These are phyloP conservation scores for Chinchilla lanigera DNA, from an alignment of 2,113 vertebrate species.

Conservation along the genomic window DNA sequence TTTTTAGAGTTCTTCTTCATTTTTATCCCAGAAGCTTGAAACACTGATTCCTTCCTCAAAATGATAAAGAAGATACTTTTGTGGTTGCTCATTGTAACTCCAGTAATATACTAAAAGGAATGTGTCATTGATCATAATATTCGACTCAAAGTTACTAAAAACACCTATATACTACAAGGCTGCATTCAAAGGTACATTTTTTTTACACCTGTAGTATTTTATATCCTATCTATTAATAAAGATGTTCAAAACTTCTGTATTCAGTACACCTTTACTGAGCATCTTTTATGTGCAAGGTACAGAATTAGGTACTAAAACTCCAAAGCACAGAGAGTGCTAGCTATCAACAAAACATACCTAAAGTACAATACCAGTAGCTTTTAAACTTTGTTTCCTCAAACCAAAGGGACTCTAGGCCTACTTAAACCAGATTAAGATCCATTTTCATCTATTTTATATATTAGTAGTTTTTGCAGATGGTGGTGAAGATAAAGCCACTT, in stretches of 20 bases:
- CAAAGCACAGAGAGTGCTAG: not conserved
- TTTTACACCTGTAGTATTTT: not conserved
- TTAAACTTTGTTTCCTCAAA: slow-evolving; percentile 38
- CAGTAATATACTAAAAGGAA: slow-evolving; percentile 21
- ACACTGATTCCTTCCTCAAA: slow-evolving; percentile 41
- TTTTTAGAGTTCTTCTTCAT: slow-evolving; percentile 50
- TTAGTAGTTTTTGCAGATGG: not conserved
- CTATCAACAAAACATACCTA: not conserved
- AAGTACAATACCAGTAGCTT: not conserved
- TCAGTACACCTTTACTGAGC: slow-evolving; percentile 3
- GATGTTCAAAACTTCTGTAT: not conserved
- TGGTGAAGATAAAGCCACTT: not conserved
- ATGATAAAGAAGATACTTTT: slow-evolving; percentile 10
- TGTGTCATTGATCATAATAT: not conserved
- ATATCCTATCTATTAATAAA: not conserved
- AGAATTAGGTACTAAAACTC: slow-evolving; percentile 30
- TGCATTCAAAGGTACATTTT: slow-evolving; percentile 2
- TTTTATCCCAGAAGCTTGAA: slow-evolving; percentile 39
- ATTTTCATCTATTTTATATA: slow-evolving; percentile 51
- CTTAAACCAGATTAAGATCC: slow-evolving; percentile 48
- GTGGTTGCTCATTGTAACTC: slow-evolving; percentile 7
- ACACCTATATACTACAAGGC: not conserved
- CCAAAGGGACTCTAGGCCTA: not conserved
- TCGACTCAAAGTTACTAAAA: slow-evolving; percentile 59
- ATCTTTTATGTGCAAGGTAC: slow-evolving; percentile 37